phyloP scores from a whole-genome alignment of 1,140 invertebrate species.

The Scaptomyza hsui region DNA sequence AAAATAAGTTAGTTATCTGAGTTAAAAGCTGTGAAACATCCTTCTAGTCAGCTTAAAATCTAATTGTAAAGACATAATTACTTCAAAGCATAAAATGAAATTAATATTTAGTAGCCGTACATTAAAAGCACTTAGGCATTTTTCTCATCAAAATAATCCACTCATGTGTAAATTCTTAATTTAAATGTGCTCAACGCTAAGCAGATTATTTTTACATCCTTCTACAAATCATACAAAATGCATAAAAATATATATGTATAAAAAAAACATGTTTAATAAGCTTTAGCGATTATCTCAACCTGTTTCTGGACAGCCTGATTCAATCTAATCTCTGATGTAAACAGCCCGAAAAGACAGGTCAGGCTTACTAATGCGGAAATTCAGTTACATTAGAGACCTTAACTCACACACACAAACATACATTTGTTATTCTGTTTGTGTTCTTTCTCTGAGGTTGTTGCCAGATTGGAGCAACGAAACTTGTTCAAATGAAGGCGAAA shows the following conservation, averaged over 20 bases:
- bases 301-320: slow-evolving; percentile 21
- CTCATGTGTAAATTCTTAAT: neutral
- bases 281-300: slow-evolving; percentile 11
- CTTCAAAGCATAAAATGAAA: neutral
- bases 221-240: slow-evolving; percentile 2
- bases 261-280: slow-evolving; percentile 6
- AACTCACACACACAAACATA: no score
- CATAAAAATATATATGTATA: neutral
- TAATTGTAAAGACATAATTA: neutral
- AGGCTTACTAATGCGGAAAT: slow-evolving; percentile 5
- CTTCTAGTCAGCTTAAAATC: neutral
- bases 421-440: slow-evolving; percentile 36
- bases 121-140: neutral
- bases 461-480: slow-evolving; percentile 13
- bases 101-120: neutral
- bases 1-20: no score
- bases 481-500: slow-evolving; percentile 1
- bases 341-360: neutral
- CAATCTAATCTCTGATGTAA: slow-evolving; percentile 23
- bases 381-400: neutral
- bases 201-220: slow-evolving; percentile 1
- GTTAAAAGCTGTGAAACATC: no score
- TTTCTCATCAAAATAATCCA: neutral
- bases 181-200: neutral
- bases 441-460: neutral